Conservation (phyloP, 1,140 invertebrate species). For the Drosophila chauvacae region DNA sequence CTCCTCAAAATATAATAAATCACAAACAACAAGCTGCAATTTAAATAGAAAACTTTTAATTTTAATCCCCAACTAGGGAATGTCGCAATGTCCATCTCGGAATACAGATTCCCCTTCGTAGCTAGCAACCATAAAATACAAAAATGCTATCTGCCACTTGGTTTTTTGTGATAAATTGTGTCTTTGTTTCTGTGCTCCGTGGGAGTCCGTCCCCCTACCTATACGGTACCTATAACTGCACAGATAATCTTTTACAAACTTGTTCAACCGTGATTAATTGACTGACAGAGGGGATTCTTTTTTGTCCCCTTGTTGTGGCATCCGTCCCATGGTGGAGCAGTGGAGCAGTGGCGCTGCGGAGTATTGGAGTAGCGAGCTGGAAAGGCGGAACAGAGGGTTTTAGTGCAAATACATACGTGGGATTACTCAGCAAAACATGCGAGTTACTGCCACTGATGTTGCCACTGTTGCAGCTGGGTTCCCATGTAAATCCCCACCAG, state of each 20-base stretch:
- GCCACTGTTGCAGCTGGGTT: slow-evolving; percentile 66
- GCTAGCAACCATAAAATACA: slow-evolving; percentile 26
- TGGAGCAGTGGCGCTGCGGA: slow-evolving; percentile 1
- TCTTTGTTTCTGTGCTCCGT: slow-evolving; percentile 27
- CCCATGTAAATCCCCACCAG: slow-evolving; percentile 73
- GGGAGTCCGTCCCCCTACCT: neutral
- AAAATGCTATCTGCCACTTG: slow-evolving; percentile 24
- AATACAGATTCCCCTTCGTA: slow-evolving; percentile 5
- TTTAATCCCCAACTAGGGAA: slow-evolving; percentile 1
- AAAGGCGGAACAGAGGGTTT: slow-evolving; percentile 52
- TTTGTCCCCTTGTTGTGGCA: slow-evolving; percentile 30
- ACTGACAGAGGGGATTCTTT: slow-evolving; percentile 29
- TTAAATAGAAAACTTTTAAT: slow-evolving; percentile 5
- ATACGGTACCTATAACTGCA: slow-evolving; percentile 15
- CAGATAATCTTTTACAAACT: slow-evolving; percentile 48
- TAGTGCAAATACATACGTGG: slow-evolving; percentile 65
- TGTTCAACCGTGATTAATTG: slow-evolving; percentile 53
- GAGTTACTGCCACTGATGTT: slow-evolving; percentile 58
- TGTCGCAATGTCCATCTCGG: slow-evolving; percentile 4
- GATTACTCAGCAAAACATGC: slow-evolving; percentile 76
- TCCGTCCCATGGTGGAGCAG: slow-evolving; percentile 33
- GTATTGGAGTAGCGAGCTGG: slow-evolving; percentile 23
- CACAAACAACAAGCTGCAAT: neutral
- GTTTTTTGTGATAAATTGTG: slow-evolving; percentile 45
- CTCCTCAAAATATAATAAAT: neutral